Percentiles rank a stretch among this genome's conserved stretches.
phyloP scores from a whole-genome alignment of 1,140 invertebrate species.

The Bombus huntii region DNA sequence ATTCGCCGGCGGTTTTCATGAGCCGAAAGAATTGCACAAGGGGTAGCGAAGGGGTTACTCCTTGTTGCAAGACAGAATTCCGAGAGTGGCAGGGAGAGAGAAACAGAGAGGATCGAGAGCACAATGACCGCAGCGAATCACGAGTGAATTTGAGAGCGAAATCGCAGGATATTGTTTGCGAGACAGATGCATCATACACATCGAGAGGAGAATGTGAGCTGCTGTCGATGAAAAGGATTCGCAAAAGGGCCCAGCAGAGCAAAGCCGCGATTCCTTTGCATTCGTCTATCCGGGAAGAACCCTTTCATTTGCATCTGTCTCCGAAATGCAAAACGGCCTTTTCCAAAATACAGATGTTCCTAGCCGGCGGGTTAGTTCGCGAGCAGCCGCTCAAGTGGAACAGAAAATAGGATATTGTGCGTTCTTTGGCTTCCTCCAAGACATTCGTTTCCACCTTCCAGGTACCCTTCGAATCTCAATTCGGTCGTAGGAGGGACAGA shows the following conservation, averaged over 20 bases:
- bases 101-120: conserved; percentile 28
- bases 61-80: conserved; percentile 38
- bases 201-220: conserved; percentile 44
- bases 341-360: conserved; percentile 77
- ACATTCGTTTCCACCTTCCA: conserved; percentile 51
- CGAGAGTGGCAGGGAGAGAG: background rate
- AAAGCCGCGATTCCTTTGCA: conserved; percentile 64
- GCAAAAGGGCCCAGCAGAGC: conserved; percentile 61
- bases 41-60: conserved; percentile 38
- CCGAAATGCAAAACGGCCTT: conserved; percentile 72
- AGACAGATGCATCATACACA: conserved; percentile 65
- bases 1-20: background rate
- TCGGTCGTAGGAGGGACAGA: conserved; percentile 65
- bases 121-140: conserved; percentile 63
- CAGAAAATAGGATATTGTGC: conserved; percentile 68
- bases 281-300: conserved; percentile 70
- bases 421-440: conserved; percentile 46
- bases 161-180: conserved; percentile 65
- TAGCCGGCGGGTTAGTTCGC: conserved; percentile 27
- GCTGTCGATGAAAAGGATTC: conserved; percentile 61
- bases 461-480: conserved; percentile 36
- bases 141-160: conserved; percentile 61
- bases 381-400: conserved; percentile 73
- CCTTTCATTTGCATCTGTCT: conserved; percentile 78
- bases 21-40: conserved; percentile 42